These are phyloP conservation scores for Pantala flavescens DNA, from an alignment of 1,140 invertebrate genomes.

Conservation along the genomic window DNA sequence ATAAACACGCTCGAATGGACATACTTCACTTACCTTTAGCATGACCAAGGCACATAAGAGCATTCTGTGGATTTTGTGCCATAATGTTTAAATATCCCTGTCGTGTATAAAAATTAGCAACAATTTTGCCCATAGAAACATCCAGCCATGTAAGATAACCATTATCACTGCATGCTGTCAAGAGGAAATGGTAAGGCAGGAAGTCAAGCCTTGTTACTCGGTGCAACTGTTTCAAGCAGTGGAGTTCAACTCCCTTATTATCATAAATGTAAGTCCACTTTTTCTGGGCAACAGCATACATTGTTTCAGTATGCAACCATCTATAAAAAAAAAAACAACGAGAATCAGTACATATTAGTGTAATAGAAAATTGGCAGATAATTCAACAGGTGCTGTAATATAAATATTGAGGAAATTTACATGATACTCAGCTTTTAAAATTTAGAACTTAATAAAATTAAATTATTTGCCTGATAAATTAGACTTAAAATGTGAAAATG, in stretches of 20 bases:
- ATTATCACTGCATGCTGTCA: slow-evolving; percentile 71
- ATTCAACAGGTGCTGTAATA: no score
- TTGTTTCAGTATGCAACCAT: slow-evolving; percentile 92
- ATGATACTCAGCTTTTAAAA: no score
- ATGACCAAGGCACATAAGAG: slow-evolving; percentile 81
- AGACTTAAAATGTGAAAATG: no score
- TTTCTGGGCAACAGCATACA: slow-evolving; percentile 96
- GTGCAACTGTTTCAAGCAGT: slow-evolving; percentile 85
- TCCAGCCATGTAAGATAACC: slow-evolving; percentile 88
- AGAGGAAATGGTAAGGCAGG: slow-evolving; percentile 93
- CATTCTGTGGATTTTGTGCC: slow-evolving; percentile 94
- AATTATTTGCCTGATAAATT: no score
- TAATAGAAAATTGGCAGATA: background rate
- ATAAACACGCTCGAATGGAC: no score
- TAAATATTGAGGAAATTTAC: no score
- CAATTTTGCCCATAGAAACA: slow-evolving; percentile 84
- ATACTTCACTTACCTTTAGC: slow-evolving; percentile 54
- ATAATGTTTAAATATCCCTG: slow-evolving; percentile 68
- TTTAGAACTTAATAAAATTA: no score
- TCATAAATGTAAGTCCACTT: slow-evolving; percentile 97
- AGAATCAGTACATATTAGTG: background rate
- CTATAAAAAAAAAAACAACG: slow-evolving; percentile 33
- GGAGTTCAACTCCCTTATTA: slow-evolving; percentile 90
- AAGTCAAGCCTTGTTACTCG: slow-evolving; percentile 78
- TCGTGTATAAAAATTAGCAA: slow-evolving; percentile 61